These are phyloP conservation scores for Zootermopsis nevadensis DNA, from an alignment of 2,888 invertebrate species.

Conservation along the genomic window DNA sequence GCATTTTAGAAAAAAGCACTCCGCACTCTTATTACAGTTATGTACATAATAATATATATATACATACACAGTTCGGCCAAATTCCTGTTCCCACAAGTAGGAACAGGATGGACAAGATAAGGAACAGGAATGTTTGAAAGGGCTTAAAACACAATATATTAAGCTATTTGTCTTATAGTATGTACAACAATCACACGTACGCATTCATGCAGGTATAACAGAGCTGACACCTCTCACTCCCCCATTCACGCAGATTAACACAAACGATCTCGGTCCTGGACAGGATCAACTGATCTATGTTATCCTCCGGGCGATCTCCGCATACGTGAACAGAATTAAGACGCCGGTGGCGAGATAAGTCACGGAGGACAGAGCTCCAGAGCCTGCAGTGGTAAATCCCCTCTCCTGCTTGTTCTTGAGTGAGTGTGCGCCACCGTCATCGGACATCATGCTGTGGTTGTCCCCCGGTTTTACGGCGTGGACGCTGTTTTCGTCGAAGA, in stretches of 20 bases:
- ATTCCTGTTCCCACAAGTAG: background rate
- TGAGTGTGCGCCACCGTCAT: constrained; percentile 60
- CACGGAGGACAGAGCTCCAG: background rate
- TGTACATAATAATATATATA: constrained; percentile 31
- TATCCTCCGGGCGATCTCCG: constrained; percentile 40
- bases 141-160: constrained; percentile 33
- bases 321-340: constrained; percentile 2
- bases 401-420: constrained; percentile 57
- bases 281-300: constrained; percentile 31
- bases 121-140: constrained; percentile 7
- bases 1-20: background rate
- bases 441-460: constrained; percentile 62
- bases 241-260: background rate
- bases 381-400: background rate
- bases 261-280: background rate
- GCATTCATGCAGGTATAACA: too few relatives aligned
- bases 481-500: constrained; percentile 55
- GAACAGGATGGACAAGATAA: background rate
- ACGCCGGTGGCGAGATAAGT: background rate
- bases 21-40: constrained; percentile 28
- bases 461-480: constrained; percentile 59
- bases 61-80: constrained; percentile 6
- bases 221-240: background rate
- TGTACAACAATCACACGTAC: constrained; percentile 35
- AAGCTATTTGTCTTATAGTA: constrained; percentile 30